Percentiles rank a stretch among this genome's conserved stretches.
Evolutionary conservation across 2,888 invertebrate species (phyloP).

Genomic region (Oegoconia quadripuncta): DNA sequence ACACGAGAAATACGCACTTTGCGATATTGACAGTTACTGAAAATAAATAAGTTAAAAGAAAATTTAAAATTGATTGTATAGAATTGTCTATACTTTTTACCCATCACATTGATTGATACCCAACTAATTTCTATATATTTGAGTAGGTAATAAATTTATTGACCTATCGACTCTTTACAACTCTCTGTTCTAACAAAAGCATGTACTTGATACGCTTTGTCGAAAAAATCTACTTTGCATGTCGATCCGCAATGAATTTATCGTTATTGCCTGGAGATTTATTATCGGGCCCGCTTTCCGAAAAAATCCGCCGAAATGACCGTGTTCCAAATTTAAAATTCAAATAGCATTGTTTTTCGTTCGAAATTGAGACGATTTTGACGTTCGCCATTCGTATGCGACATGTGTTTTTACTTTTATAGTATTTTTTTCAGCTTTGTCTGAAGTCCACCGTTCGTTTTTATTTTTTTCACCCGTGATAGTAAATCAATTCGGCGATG

Average conservation of each 20-base stretch:
- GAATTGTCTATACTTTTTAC: no score
- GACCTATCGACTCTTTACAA: background rate
- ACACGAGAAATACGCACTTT: no score
- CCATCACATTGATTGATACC: no score
- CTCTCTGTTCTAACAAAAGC: constrained; percentile 35
- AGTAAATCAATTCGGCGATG: constrained; percentile 63
- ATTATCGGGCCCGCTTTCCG: constrained; percentile 63
- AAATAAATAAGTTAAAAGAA: no score
- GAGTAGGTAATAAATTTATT: background rate
- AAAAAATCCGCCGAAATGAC: constrained; percentile 71
- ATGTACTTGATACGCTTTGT: constrained; percentile 53
- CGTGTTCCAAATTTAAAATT: constrained; percentile 70
- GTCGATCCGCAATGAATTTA: constrained; percentile 79
- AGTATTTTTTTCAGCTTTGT: constrained; percentile 20
- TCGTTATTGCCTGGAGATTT: constrained; percentile 76
- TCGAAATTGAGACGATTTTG: constrained; percentile 76
- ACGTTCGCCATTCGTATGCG: constrained; percentile 56
- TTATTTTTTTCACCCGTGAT: constrained; percentile 37
- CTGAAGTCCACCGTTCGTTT: constrained; percentile 16
- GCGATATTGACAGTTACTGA: no score
- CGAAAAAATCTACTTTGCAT: constrained; percentile 74
- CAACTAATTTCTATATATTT: no score
- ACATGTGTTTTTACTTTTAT: constrained; percentile 53
- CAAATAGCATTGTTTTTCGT: constrained; percentile 71
- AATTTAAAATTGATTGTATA: no score